Evolutionary conservation across 2,797 vertebrate species (phyloP).

Genomic region (Ispidina picta): DNA sequence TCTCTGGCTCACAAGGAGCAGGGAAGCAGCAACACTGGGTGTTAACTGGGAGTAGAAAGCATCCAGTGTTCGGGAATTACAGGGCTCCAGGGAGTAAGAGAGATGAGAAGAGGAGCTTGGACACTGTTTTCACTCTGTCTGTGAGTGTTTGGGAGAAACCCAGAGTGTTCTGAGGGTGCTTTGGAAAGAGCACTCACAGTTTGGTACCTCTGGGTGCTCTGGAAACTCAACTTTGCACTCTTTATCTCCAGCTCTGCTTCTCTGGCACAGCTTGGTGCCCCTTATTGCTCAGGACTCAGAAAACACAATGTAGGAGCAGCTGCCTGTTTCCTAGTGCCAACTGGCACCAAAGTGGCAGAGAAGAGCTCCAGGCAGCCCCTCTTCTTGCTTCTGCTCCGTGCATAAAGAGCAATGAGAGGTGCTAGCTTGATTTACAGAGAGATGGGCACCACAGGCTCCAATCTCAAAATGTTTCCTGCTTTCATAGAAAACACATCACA

Average conservation of each 20-base stretch:
- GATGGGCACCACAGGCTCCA: not conserved
- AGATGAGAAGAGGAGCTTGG: not conserved
- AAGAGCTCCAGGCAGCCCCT: not conserved
- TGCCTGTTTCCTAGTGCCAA: not conserved
- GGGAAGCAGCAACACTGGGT: not conserved
- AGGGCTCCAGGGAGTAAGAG: too few relatives aligned
- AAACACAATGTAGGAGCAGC: not conserved
- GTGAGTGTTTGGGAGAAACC: not conserved
- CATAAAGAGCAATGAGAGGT: not conserved
- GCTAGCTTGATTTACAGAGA: not conserved
- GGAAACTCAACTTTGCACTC: not conserved
- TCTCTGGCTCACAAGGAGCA: not conserved
- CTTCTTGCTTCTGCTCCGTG: not conserved
- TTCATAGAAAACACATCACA: accelerated
- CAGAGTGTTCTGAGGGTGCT: not conserved
- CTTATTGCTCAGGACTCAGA: not conserved
- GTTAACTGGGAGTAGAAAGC: not conserved
- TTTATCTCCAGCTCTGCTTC: not conserved
- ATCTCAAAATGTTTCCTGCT: not conserved
- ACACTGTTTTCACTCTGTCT: not conserved
- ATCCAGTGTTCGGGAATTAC: too few relatives aligned
- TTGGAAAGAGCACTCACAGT: not conserved
- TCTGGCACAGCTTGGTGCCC: not conserved
- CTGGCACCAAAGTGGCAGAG: not conserved
- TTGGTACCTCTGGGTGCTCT: not conserved